Evolutionary conservation across 1,140 invertebrate species (phyloP).

Genomic region (Eufriesea mexicana): DNA sequence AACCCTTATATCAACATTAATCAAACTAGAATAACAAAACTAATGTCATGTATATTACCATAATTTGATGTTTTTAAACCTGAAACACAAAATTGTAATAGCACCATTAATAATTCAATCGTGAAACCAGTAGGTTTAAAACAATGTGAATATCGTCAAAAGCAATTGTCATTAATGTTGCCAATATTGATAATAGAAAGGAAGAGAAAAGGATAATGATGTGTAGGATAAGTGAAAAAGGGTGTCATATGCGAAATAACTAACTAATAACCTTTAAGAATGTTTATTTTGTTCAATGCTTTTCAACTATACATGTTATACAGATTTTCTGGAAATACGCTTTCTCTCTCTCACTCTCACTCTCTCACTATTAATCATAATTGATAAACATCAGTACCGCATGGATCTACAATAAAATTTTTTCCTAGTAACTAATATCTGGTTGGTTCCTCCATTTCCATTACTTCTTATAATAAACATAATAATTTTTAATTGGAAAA

Average conservation of each 20-base stretch:
- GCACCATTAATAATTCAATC: conserved; percentile 74
- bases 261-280: conserved; percentile 78
- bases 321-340: conserved; percentile 70
- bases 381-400: conserved; percentile 63
- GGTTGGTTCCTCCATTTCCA: conserved; percentile 30
- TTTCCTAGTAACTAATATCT: conserved; percentile 49
- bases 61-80: conserved; percentile 80
- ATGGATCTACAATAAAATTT: conserved; percentile 59
- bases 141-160: conserved; percentile 38
- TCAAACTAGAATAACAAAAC: conserved; percentile 75
- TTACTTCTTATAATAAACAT: conserved; percentile 62
- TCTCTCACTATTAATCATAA: conserved; percentile 70
- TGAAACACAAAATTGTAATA: conserved; percentile 82
- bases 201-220: conserved; percentile 64
- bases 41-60: conserved; percentile 80
- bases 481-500: conserved; percentile 49
- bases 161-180: conserved; percentile 50
- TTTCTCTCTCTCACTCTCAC: conserved; percentile 78
- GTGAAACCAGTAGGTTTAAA: conserved; percentile 45
- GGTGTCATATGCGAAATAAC: conserved; percentile 75
- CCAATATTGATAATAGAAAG: conserved; percentile 55
- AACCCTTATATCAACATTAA: conserved; percentile 54
- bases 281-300: conserved; percentile 76
- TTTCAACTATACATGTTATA: conserved; percentile 78
- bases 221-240: conserved; percentile 63